A percentile compares a stretch with the other conserved stretches of the same genome.
These are phyloP conservation scores for Rhinogobio ventralis DNA, from an alignment of 2,797 vertebrate species.

Conservation along the genomic window DNA sequence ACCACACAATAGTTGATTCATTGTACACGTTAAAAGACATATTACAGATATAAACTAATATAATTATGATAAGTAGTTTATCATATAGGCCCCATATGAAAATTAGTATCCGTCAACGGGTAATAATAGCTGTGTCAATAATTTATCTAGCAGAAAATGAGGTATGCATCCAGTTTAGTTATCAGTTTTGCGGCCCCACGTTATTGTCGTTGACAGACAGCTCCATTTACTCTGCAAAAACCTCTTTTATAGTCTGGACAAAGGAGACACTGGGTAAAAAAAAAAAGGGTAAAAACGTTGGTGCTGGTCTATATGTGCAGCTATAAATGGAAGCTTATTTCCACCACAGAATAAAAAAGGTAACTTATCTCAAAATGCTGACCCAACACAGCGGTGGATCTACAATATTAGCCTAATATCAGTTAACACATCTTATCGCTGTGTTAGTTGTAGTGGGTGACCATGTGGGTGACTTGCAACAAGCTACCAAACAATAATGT, in stretches of 20 bases:
- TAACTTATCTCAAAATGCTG: too few species aligned
- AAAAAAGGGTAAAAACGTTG: not conserved
- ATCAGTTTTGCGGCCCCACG: not conserved
- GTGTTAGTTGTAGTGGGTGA: too few species aligned
- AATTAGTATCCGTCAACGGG: not conserved
- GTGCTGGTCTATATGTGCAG: not conserved
- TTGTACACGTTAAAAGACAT: not conserved
- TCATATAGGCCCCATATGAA: not conserved
- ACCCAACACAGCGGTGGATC: too few species aligned
- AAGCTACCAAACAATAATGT: too few species aligned
- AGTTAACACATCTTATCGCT: too few species aligned
- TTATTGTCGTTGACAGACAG: conserved; percentile 10
- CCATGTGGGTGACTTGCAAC: too few species aligned
- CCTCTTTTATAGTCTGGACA: not conserved
- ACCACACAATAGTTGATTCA: not conserved
- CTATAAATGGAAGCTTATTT: not conserved
- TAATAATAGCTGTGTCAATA: conserved; percentile 3
- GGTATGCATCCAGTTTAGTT: not conserved
- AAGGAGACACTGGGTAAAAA: not conserved
- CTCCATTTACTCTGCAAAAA: conserved; percentile 15
- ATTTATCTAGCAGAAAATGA: conserved; percentile 24
- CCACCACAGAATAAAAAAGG: not conserved
- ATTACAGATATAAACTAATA: not conserved
- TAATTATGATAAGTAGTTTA: conserved; percentile 9
- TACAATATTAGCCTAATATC: too few species aligned